Conservation (phyloP, 2,797 vertebrate genomes). For the Spondyliosoma cantharus region DNA sequence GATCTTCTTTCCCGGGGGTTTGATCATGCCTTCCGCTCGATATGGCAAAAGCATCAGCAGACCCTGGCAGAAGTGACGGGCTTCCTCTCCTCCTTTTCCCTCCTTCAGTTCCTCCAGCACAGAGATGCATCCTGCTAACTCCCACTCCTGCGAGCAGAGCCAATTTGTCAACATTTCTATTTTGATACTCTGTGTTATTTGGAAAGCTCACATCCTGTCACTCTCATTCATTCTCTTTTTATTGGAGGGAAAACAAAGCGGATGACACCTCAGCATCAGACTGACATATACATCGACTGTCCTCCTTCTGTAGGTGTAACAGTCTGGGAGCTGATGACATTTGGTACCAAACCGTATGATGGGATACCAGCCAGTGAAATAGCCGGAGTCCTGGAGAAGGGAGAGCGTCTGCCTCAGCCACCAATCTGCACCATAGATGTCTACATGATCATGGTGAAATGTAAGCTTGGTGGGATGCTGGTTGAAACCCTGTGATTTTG, state of each 20-base stretch:
- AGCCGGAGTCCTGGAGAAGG: constrained; percentile 93
- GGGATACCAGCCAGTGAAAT: constrained; percentile 96
- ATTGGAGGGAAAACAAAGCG: constrained; percentile 44
- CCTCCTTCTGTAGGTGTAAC: constrained; percentile 88
- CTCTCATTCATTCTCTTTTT: constrained; percentile 43
- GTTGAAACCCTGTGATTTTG: background rate
- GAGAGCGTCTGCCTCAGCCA: constrained; percentile 96
- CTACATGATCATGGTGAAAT: constrained; percentile 99
- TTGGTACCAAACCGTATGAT: constrained; percentile 96
- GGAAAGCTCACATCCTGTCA: constrained; percentile 58
- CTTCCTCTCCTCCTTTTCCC: constrained; percentile 62
- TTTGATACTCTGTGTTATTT: constrained; percentile 65
- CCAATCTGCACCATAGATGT: constrained; percentile 99
- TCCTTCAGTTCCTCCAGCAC: constrained; percentile 59
- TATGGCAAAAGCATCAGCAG: constrained; percentile 79
- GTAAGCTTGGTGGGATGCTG: constrained; percentile 82
- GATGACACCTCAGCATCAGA: constrained; percentile 44
- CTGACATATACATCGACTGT: constrained; percentile 33
- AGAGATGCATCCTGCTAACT: constrained; percentile 72
- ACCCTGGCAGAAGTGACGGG: constrained; percentile 64
- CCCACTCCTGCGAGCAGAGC: constrained; percentile 68
- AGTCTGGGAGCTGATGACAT: constrained; percentile 99
- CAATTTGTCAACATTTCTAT: constrained; percentile 74
- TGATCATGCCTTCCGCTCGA: constrained; percentile 73
- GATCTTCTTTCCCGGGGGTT: constrained; percentile 60